Conservation (phyloP, 2,888 invertebrate genomes). For the Sisyra nigra region DNA sequence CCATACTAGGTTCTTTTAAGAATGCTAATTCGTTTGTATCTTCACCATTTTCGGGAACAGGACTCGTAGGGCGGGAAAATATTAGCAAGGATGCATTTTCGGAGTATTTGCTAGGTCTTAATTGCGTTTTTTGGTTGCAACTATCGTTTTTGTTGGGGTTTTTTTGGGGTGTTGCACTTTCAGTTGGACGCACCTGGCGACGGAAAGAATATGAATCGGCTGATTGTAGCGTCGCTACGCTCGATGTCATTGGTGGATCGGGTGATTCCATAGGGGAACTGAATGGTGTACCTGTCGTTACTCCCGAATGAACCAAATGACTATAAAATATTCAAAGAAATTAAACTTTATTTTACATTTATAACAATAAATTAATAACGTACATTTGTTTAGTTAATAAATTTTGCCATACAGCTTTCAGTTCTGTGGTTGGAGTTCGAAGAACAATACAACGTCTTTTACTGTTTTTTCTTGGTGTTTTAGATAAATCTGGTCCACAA, state of each 20-base stretch:
- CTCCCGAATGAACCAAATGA: conserved; percentile 67
- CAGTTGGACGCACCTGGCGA: conserved; percentile 28
- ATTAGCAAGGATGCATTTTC: conserved; percentile 5
- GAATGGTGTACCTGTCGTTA: conserved; percentile 51
- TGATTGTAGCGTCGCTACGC: conserved; percentile 47
- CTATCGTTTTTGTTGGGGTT: conserved; percentile 11
- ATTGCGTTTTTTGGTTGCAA: conserved; percentile 11
- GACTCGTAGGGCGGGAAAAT: conserved; percentile 1
- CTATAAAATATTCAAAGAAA: conserved; percentile 32
- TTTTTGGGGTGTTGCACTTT: conserved; percentile 8
- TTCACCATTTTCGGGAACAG: conserved; percentile 3
- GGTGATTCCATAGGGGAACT: conserved; percentile 76
- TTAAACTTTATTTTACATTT: background rate
- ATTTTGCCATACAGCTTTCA: conserved; percentile 85
- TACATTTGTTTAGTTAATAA: conserved; percentile 75
- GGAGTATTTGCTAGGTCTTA: conserved; percentile 9
- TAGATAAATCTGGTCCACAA: conserved; percentile 46
- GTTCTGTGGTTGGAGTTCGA: conserved; percentile 65
- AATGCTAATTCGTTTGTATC: conserved; percentile 12
- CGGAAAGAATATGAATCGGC: conserved; percentile 37
- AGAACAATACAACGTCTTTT: conserved; percentile 54
- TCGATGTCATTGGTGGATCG: conserved; percentile 51
- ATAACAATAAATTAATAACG: conserved; percentile 27
- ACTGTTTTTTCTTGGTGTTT: conserved; percentile 44
- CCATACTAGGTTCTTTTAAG: conserved; percentile 15